phyloP scores from a whole-genome alignment of 2,888 invertebrate species.

The Hermaeophaga mercurialis region DNA sequence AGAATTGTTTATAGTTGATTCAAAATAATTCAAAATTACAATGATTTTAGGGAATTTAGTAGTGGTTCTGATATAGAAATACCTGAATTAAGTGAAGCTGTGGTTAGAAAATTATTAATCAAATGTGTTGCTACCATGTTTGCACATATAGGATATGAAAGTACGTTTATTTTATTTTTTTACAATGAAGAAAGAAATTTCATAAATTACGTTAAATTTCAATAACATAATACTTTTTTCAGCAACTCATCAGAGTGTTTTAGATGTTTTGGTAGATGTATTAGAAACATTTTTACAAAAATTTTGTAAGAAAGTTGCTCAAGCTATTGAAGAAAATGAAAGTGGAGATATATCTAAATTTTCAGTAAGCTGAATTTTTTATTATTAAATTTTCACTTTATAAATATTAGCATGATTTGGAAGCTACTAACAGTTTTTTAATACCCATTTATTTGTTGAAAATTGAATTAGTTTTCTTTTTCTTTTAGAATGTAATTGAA shows the following conservation, averaged over 20 bases:
- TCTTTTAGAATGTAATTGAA: conserved; percentile 63
- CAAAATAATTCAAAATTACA: too few relatives aligned
- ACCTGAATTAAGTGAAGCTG: conserved; percentile 50
- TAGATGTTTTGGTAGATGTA: conserved; percentile 60
- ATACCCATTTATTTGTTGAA: not conserved
- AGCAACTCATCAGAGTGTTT: conserved; percentile 58
- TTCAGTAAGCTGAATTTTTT: conserved; percentile 55
- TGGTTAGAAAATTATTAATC: conserved; percentile 54
- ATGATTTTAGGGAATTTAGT: conserved; percentile 28
- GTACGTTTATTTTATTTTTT: conserved; percentile 44
- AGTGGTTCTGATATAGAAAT: conserved; percentile 46
- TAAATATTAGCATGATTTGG: not conserved
- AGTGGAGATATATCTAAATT: conserved; percentile 56
- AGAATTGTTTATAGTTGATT: too few relatives aligned
- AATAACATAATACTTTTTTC: conserved; percentile 28
- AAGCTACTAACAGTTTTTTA: too few relatives aligned
- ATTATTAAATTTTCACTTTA: not conserved
- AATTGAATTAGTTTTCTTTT: not conserved
- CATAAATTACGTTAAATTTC: conserved; percentile 11
- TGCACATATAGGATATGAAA: conserved; percentile 63
- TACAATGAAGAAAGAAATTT: too few relatives aligned
- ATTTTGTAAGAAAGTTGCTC: conserved; percentile 59
- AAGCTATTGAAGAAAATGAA: conserved; percentile 61
- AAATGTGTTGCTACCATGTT: conserved; percentile 60
- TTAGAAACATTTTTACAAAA: conserved; percentile 59